phyloP scores from a whole-genome alignment of 2,888 invertebrate species.

The Gisinianus flammeolus region DNA sequence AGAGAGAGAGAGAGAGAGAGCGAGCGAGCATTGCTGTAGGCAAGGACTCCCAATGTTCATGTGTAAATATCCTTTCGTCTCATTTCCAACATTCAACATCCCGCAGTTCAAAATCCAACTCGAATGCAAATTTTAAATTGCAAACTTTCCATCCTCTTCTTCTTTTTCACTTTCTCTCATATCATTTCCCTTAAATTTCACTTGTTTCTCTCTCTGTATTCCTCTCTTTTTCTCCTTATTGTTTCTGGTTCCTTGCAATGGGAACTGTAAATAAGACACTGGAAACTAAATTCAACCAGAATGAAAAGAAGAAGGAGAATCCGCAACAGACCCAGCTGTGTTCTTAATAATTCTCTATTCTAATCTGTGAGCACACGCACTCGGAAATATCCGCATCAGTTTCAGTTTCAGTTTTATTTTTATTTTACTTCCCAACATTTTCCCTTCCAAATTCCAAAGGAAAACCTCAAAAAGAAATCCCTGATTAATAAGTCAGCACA shows the following conservation, averaged over 20 bases:
- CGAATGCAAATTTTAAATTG: slow-evolving; percentile 18
- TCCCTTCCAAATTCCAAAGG: no score
- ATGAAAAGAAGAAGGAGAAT: background rate
- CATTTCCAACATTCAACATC: no score
- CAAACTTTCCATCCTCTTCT: background rate
- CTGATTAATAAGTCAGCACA: no score
- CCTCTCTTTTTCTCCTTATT: background rate
- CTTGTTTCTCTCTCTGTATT: background rate
- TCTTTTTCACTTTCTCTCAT: background rate
- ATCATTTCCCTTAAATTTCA: background rate
- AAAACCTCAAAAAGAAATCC: no score
- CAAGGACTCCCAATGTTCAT: no score
- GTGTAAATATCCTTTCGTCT: no score
- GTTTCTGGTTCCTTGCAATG: background rate
- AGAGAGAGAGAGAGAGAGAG: no score
- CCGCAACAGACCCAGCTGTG: background rate
- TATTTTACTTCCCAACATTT: background rate
- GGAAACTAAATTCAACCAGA: background rate
- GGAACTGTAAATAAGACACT: background rate
- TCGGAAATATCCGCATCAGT: background rate
- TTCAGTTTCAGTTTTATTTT: background rate
- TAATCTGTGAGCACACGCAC: background rate
- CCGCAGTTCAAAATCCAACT: background rate
- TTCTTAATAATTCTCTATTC: background rate
- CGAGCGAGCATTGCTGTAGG: no score